These are phyloP conservation scores for Margaritifera margaritifera DNA, from an alignment of 2,888 invertebrate species.

Conservation along the genomic window DNA sequence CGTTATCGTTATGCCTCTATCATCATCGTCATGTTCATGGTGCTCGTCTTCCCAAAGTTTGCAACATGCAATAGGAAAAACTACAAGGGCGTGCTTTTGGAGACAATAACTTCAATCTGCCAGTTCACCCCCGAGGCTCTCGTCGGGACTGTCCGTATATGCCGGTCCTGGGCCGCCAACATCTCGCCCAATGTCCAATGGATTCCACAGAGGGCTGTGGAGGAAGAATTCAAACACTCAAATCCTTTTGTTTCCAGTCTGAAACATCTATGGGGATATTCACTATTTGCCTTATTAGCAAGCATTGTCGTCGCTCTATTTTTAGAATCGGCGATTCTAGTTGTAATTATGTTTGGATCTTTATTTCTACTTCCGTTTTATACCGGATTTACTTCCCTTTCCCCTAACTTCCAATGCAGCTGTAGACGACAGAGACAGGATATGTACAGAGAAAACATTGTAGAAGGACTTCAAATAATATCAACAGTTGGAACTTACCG, in stretches of 20 bases:
- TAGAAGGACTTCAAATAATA: conserved; percentile 6
- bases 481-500: conserved; percentile 12
- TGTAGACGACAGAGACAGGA: conserved; percentile 10
- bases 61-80: conserved; percentile 45
- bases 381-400: conserved; percentile 53
- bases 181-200: conserved; percentile 45
- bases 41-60: conserved; percentile 54
- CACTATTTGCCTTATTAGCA: conserved; percentile 31
- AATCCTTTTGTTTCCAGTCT: conserved; percentile 53
- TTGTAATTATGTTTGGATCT: conserved; percentile 40
- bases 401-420: conserved; percentile 33
- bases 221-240: conserved; percentile 47
- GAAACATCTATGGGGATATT: conserved; percentile 52
- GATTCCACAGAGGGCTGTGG: conserved; percentile 55
- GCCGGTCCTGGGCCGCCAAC: conserved; percentile 48
- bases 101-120: conserved; percentile 50
- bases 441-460: conserved; percentile 12
- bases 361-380: conserved; percentile 48
- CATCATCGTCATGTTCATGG: conserved; percentile 47
- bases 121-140: conserved; percentile 59
- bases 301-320: conserved; percentile 40
- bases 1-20: conserved; percentile 46
- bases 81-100: conserved; percentile 42
- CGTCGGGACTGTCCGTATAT: conserved; percentile 51
- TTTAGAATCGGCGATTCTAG: conserved; percentile 22